Evolutionary conservation across 2,888 invertebrate genomes (phyloP), one percentile per base, ranked within the genome.

Genomic region (Augiades crinisus): DNA sequence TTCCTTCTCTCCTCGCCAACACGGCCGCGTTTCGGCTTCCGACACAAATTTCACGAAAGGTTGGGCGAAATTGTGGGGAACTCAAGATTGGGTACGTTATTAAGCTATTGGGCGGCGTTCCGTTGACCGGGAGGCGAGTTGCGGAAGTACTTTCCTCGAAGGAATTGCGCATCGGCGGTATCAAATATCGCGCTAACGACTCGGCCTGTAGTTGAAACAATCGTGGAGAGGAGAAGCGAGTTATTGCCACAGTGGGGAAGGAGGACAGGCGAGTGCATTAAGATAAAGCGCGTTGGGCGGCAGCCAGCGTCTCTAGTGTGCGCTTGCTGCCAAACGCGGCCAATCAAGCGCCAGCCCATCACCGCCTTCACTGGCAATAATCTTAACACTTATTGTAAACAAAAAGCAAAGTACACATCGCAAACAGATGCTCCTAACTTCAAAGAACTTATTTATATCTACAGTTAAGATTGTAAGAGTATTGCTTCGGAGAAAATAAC

Each of bases 301-400:
- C 60, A 63, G 86, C 85, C 88, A 87, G 78, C 78, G 78, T 82
- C 84, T 86, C 81, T 73, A 87, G 86, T 85, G 78, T 75, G 79
- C 78, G 64, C 64, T 65, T 63, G 63, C 61, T 78, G 85, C 84
- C 81, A 84, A 82, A 71, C 70, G 71, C 62, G 65, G 63, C 58
- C 59, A 65, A 68, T 62, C 62, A 58, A 57, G 57, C 57, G 54
- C 58, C 56, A 47, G 31, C 53, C 41, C 46, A 44, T 51, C 36
- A 31, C 30, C 33, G 37, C 30, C 56, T 49, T 53, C 41, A 44
- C 40, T 49, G 16, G 44, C 45, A 56, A 57, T 59, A 54, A 56
- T 54, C 55, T 46, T 36, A 55, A 54, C 54, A 47, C 40, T 49
- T 34, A 34, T 13, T 49, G 41, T 49, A 41, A 17, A 46, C 24